A percentile compares a stretch with the other conserved stretches of the same genome.
These are phyloP conservation scores for Sinotaia quadrata DNA, from an alignment of 2,888 invertebrate genomes.

Conservation along the genomic window DNA sequence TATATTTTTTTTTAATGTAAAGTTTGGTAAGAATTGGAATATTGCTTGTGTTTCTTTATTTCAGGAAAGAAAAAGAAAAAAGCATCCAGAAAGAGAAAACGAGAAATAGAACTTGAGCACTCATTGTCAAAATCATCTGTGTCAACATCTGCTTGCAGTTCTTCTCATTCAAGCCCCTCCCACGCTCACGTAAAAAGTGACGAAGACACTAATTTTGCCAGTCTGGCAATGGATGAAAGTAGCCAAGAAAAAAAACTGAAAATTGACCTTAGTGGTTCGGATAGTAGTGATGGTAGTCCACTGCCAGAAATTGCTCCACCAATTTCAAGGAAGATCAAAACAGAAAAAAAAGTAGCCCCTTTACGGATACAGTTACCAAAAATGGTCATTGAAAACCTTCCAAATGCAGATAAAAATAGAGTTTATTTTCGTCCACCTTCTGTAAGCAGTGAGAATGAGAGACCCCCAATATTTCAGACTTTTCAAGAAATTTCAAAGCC, in stretches of 20 bases:
- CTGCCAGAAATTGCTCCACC: neutral
- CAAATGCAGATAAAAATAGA: too few species aligned
- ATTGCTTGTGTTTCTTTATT: neutral
- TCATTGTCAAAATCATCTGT: too few species aligned
- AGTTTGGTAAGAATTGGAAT: too few species aligned
- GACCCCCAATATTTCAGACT: too few species aligned
- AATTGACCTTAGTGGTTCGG: slow-evolving; percentile 2
- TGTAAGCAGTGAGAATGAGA: too few species aligned
- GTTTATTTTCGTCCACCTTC: too few species aligned
- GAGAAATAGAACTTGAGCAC: slow-evolving; percentile 17
- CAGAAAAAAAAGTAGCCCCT: slow-evolving; percentile 18
- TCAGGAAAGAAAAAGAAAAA: slow-evolving; percentile 15
- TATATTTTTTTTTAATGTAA: too few species aligned
- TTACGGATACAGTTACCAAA: slow-evolving; percentile 5
- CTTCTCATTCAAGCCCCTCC: neutral
- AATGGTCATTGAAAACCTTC: too few species aligned
- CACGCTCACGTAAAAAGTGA: too few species aligned
- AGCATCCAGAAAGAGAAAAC: slow-evolving; percentile 15
- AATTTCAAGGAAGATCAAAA: neutral
- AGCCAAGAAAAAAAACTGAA: slow-evolving; percentile 3
- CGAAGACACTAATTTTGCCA: neutral
- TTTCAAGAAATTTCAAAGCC: too few species aligned
- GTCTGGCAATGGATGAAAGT: slow-evolving; percentile 1
- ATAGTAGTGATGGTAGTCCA: neutral
- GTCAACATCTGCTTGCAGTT: neutral